These are phyloP conservation scores for Oopsacas minuta DNA, from an alignment of 37 sponge, comb jelly and placozoan species.

Conservation along the genomic window DNA sequence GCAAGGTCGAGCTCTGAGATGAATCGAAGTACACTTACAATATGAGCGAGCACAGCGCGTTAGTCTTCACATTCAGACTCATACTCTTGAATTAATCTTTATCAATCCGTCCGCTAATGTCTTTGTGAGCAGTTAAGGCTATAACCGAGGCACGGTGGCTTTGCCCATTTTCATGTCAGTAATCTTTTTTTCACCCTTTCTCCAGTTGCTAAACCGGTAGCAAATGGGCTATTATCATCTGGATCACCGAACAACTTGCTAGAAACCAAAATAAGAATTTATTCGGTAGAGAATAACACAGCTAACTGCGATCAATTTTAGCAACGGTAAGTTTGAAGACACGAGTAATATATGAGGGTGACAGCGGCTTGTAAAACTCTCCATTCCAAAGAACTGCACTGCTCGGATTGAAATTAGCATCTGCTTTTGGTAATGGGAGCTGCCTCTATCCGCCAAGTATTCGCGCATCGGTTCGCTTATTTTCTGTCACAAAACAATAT, in stretches of 20 bases:
- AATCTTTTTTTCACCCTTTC: background rate
- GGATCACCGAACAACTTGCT: constrained; percentile 11
- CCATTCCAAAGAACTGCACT: background rate
- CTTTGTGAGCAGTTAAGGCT: background rate
- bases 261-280: background rate
- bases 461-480: background rate
- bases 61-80: constrained; percentile 18
- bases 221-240: background rate
- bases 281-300: background rate
- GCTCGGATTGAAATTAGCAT: constrained; percentile 16
- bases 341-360: background rate
- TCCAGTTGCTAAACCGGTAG: constrained; percentile 17
- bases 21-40: constrained; percentile 17
- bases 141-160: constrained; percentile 1
- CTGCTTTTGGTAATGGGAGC: background rate
- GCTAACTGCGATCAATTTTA: background rate
- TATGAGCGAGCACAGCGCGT: background rate
- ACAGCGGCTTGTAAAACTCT: background rate
- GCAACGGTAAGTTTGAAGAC: background rate
- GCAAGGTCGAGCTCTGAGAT: constrained; percentile 19
- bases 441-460: background rate
- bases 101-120: constrained; percentile 13
- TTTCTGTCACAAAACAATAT: background rate
- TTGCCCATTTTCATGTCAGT: background rate
- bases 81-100: background rate